Percentiles rank a stretch among this genome's conserved stretches.
phyloP scores from a whole-genome alignment of 2,113 vertebrate species.

The Scomber scombrus region DNA sequence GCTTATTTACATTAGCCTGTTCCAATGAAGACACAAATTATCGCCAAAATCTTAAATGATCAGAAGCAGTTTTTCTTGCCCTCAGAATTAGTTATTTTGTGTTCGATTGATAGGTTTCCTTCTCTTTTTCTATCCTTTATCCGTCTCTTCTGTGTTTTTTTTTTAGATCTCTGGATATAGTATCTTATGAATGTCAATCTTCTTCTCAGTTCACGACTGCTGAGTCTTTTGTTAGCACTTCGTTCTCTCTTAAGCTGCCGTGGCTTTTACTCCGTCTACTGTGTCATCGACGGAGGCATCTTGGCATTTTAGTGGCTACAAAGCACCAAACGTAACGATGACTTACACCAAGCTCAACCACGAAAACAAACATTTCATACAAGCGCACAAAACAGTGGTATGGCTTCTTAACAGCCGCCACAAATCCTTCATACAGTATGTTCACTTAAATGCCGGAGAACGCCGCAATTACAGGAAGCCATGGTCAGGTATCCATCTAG shows the following conservation, averaged over 20 bases:
- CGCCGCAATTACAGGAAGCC: conserved; percentile 35
- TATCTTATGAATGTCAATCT: conserved; percentile 92
- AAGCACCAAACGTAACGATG: conserved; percentile 34
- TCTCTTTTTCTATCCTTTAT: conserved; percentile 15
- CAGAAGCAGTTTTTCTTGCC: conserved; percentile 39
- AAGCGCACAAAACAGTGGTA: conserved; percentile 45
- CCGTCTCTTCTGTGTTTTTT: conserved; percentile 6
- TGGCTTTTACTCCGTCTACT: conserved; percentile 75
- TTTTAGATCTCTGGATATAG: conserved; percentile 31
- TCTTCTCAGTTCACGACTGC: conserved; percentile 89
- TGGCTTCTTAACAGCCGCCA: conserved; percentile 24
- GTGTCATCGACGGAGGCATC: conserved; percentile 14
- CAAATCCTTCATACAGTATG: conserved; percentile 1
- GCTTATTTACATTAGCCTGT: conserved; percentile 33
- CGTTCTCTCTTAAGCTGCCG: conserved; percentile 29
- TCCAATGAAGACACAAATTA: conserved; percentile 33
- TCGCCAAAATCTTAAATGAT: conserved; percentile 35
- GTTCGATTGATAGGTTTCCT: conserved; percentile 2
- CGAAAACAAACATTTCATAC: conserved; percentile 37
- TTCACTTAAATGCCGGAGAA: conserved; percentile 23
- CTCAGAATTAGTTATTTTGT: conserved; percentile 27
- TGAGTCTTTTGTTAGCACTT: conserved; percentile 21
- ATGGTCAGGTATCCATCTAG: conserved; percentile 46
- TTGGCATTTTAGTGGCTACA: conserved; percentile 19
- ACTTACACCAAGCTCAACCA: conserved; percentile 48